phyloP scores from a whole-genome alignment of 2,113 vertebrate genomes.

The Pituophis catenifer region DNA sequence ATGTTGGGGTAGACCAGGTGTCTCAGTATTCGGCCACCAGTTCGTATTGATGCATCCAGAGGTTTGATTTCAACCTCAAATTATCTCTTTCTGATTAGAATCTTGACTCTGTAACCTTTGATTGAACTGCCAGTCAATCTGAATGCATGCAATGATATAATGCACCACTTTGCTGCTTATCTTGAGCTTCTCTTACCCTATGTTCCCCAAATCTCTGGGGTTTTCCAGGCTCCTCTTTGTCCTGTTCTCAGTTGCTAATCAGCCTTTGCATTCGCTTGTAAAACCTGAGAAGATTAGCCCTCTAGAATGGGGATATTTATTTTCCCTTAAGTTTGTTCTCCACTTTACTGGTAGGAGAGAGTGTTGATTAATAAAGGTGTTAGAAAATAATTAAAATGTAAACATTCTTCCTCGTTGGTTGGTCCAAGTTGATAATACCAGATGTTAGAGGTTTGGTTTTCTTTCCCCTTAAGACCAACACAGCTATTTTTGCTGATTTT shows the following conservation, averaged over 20 bases:
- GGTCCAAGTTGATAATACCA: conserved; percentile 59
- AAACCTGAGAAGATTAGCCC: not conserved
- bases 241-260: not conserved
- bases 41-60: not conserved
- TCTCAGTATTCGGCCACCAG: not conserved
- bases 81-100: not conserved
- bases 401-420: conserved; percentile 31
- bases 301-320: not conserved
- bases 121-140: not conserved
- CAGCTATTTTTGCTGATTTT: not conserved
- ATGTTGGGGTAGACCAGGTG: too few relatives aligned
- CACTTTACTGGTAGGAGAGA: conserved; percentile 27
- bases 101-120: not conserved
- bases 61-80: not conserved
- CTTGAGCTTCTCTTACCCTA: not conserved
- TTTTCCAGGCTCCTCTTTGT: accelerated
- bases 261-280: not conserved
- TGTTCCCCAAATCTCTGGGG: not conserved
- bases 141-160: not conserved
- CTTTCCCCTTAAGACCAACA: not conserved
- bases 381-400: conserved; percentile 54
- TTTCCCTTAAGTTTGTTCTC: not conserved
- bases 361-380: conserved; percentile 44
- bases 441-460: conserved; percentile 39
- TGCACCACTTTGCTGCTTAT: not conserved